Base-by-base conservation (phyloP, 2,888 invertebrate species). In the Eutolmus rufibarbis region DNA sequence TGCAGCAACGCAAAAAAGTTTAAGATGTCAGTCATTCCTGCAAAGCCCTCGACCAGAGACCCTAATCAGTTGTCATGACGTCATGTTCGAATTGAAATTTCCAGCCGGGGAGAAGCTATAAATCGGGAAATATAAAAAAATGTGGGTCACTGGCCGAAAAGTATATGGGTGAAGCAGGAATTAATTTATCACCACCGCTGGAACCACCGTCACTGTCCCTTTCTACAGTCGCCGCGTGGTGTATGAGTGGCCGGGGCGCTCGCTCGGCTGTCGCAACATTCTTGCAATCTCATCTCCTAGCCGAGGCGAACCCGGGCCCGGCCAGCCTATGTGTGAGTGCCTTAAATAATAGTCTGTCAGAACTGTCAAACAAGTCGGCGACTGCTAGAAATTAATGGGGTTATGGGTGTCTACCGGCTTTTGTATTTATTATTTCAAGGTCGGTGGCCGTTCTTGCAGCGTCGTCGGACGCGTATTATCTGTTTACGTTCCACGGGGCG, bases 281-380 rank as follows among this genome's bases (percentile, higher is more conserved):
- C 86, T 86, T 86, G 86, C 86, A 86, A 86, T 86, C 78, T 86
- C 86, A 86, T 86, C 86, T 79, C 77, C 78, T 51, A 86, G 57
- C 79, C 40, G 78, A n/a, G 19, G 56, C 87, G 23, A 66, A 66
- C 37, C 79, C 87, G 87, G 85, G 74, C 88, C 88, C 31, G 74
- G 40, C 37, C n/a, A 28, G 78, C 51, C 78, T 86, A 66, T 86
- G 86, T 86, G 74, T 86, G 74, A 87, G 87, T 88, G 87, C 92
- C 92, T 92, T 92, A 92, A 92, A 92, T 92, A 92, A 92, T 92
- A 91, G 92, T 92, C 92, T 92, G 92, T 92, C 92, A 92, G 92
- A 92, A 92, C 92, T 92, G 92, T 92, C 92, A 92, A 92, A 92
- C 91, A 92, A 92, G 92, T 92, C 92, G 92, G 91, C 92, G 90